Conservation (phyloP, 2,797 vertebrate genomes). For the Syncerus caffer region DNA sequence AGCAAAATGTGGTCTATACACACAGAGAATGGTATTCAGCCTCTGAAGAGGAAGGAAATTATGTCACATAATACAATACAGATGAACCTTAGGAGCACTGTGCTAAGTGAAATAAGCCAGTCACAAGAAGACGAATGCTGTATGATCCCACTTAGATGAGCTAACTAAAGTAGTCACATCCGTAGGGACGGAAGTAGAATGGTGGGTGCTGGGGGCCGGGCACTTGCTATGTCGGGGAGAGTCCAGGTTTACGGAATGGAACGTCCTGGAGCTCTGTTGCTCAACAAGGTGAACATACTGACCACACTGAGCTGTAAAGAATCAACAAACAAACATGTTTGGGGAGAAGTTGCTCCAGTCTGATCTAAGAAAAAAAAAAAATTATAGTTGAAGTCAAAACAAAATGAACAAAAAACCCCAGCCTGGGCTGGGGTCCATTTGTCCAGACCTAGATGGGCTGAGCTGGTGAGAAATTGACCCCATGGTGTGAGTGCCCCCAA, state of each 20-base stretch:
- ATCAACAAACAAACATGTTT: neutral
- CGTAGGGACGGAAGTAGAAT: neutral
- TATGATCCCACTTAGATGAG: neutral
- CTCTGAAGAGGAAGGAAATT: neutral
- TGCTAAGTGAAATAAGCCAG: neutral
- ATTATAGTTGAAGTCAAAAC: neutral
- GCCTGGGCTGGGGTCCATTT: neutral
- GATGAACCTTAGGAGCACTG: neutral
- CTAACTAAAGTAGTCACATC: neutral
- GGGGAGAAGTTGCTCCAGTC: neutral
- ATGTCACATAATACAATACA: neutral
- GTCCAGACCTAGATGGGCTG: neutral
- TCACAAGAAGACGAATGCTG: neutral
- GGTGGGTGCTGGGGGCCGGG: neutral
- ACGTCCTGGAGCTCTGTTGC: neutral
- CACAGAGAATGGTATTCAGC: neutral
- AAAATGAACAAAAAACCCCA: neutral
- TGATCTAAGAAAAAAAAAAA: constrained; percentile 3
- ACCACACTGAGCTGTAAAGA: neutral
- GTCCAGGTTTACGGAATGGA: neutral
- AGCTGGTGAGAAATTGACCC: neutral
- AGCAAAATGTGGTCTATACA: neutral
- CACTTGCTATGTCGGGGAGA: neutral
- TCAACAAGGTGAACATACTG: neutral
- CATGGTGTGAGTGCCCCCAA: rapidly evolving